phyloP scores from a whole-genome alignment of 37 sponge, comb jelly and placozoan species.

The Eunapius fragilis region DNA sequence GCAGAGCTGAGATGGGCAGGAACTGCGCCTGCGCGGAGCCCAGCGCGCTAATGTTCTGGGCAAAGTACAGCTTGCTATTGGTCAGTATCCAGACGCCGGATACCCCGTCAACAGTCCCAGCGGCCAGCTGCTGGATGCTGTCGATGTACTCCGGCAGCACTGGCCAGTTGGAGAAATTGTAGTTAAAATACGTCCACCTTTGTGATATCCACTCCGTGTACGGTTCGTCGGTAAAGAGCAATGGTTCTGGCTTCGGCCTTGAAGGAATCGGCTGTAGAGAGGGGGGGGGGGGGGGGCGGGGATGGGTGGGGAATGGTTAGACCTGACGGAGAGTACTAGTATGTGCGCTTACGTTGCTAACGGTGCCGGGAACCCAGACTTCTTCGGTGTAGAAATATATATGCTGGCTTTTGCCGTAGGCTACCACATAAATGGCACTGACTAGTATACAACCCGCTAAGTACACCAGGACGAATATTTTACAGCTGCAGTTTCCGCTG shows the following conservation, averaged over 20 bases:
- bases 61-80: conserved; percentile 43
- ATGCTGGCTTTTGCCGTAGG: conserved; percentile 52
- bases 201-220: conserved; percentile 85
- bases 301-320: not conserved
- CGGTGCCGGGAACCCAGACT: not conserved
- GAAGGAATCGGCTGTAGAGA: not conserved
- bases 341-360: not conserved
- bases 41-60: conserved; percentile 4
- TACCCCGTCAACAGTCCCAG: conserved; percentile 15
- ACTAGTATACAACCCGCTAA: conserved; percentile 62
- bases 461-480: conserved; percentile 53
- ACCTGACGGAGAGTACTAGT: not conserved
- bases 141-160: conserved; percentile 42
- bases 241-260: not conserved
- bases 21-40: conserved; percentile 18
- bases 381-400: not conserved
- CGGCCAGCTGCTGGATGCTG: conserved; percentile 45
- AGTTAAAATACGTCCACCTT: conserved; percentile 59
- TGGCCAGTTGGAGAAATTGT: conserved; percentile 67
- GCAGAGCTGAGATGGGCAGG: conserved; percentile 17
- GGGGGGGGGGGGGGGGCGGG: not conserved
- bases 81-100: conserved; percentile 63
- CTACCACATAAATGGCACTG: conserved; percentile 69
- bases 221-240: conserved; percentile 56
- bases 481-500: conserved; percentile 50